Base-by-base conservation (phyloP, 2,797 vertebrate species). In the Diplodus puntazzo region DNA sequence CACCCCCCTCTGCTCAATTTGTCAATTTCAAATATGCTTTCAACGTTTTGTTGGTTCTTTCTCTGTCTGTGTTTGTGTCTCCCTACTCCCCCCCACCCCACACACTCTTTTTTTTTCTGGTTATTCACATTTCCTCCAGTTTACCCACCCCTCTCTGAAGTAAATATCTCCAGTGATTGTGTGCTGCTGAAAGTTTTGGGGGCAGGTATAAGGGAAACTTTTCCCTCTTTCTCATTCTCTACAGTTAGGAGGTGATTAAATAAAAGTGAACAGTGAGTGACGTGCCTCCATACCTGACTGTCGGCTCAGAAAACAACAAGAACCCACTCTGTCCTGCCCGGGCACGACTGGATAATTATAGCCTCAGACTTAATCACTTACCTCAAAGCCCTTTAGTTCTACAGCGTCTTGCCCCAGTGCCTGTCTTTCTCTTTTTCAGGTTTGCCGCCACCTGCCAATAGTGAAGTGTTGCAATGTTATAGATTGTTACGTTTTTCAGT, bases 241-340 rank as follows among this genome's bases (percentile, higher is more conserved):
- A 77, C 84, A 82, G 82, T 90, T 63, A 87, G 70, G 91, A 87
- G 90, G 79, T 92, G 87, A 93, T 94, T 94, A 94, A 94, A 94
- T 90, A 84, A 90, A 92, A 92, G 87, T 88, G 89, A 87, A 92
- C 80, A 83, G 76, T 86, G 89, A 90, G 88, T 90, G 90, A 88
- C 82, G 57, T 79, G 81, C 58, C 77, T 81, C 77, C 85, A 79
- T 86, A 91, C 85, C 84, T 88, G 81, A 78, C 77, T 70, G 63
- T 80, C 80, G 79, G 65, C 79, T 81, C 67, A 69, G 75, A 82
- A 30, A 83, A 87, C 84, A 92, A 93, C 91, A 94, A 87, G 86
- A 90, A 75, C 72, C 86, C 21, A 58, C 85, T 90, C 85, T 85
- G 84, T 94, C 93, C 86, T 95, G 94, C 90, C 89, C 78, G 59